Evolutionary conservation across 2,888 invertebrate genomes (phyloP).

Genomic region (Neoaliturus tenellus): DNA sequence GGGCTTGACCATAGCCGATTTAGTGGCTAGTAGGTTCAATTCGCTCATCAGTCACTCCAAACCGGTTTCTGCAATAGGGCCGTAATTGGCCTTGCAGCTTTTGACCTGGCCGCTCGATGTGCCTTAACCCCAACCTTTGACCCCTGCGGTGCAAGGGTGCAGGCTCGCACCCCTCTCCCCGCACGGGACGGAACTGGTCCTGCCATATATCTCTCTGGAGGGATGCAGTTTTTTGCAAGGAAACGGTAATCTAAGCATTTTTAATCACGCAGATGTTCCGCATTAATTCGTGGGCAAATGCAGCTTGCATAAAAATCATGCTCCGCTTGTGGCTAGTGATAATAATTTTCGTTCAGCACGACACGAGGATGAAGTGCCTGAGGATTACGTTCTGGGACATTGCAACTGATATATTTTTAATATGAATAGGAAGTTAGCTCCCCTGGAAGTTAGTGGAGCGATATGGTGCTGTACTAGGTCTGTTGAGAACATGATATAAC

Average conservation of each 20-base stretch:
- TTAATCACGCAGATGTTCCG: not conserved
- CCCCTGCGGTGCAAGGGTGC: constrained; percentile 30
- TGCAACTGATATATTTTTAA: too few relatives aligned
- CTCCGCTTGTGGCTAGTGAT: too few relatives aligned
- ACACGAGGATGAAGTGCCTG: too few relatives aligned
- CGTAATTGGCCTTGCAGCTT: constrained; percentile 38
- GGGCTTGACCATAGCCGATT: not conserved
- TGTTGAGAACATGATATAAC: too few relatives aligned
- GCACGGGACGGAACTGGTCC: constrained; percentile 31
- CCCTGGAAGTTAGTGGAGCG: too few relatives aligned
- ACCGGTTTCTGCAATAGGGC: constrained; percentile 39
- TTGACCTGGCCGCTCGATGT: constrained; percentile 23
- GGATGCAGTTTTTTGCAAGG: constrained; percentile 22
- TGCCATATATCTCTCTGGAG: not conserved
- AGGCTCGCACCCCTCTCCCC: not conserved
- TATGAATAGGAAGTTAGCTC: too few relatives aligned
- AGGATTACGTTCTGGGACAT: too few relatives aligned
- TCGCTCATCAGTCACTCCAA: not conserved
- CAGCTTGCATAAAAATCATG: not conserved
- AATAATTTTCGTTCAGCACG: too few relatives aligned
- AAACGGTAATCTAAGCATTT: not conserved
- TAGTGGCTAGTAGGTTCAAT: not conserved
- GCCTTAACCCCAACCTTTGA: constrained; percentile 40
- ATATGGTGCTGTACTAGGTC: too few relatives aligned
- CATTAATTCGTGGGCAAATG: not conserved